phyloP scores from a whole-genome alignment of 2,113 vertebrate species.

The Hipposideros armiger region DNA sequence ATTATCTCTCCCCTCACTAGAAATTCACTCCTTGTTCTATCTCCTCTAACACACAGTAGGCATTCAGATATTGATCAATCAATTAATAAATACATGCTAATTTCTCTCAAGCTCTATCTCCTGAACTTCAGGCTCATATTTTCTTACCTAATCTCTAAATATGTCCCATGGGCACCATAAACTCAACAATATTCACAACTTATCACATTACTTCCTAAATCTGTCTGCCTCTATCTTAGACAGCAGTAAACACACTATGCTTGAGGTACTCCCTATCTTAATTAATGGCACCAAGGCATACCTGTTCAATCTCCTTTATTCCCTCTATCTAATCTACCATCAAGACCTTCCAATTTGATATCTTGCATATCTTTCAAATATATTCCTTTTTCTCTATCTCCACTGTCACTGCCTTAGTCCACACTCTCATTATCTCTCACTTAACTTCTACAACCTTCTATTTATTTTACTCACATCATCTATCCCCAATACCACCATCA shows the following conservation, averaged over 20 bases:
- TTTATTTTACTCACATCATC: slow-evolving; percentile 25
- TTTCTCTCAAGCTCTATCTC: not conserved
- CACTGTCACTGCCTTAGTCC: not conserved
- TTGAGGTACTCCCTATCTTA: not conserved
- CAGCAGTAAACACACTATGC: too few species aligned
- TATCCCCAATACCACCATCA: not conserved
- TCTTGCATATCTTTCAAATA: not conserved
- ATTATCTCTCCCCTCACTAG: not conserved
- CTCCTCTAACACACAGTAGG: not conserved
- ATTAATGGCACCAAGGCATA: not conserved
- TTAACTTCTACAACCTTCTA: slow-evolving; percentile 6
- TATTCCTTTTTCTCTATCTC: not conserved
- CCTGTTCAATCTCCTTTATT: not conserved
- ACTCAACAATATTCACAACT: not conserved
- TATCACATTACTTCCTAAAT: not conserved
- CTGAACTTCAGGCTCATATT: not conserved
- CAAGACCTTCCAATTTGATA: not conserved
- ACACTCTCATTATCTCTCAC: not conserved
- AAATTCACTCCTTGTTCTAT: not conserved
- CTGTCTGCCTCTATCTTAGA: not conserved
- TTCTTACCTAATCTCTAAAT: not conserved
- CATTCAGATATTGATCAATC: not conserved
- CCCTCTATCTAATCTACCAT: not conserved
- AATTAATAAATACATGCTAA: not conserved
- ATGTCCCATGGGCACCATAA: not conserved